Evolutionary conservation across 2,113 vertebrate species (phyloP).

Genomic region (Nibea albiflora): DNA sequence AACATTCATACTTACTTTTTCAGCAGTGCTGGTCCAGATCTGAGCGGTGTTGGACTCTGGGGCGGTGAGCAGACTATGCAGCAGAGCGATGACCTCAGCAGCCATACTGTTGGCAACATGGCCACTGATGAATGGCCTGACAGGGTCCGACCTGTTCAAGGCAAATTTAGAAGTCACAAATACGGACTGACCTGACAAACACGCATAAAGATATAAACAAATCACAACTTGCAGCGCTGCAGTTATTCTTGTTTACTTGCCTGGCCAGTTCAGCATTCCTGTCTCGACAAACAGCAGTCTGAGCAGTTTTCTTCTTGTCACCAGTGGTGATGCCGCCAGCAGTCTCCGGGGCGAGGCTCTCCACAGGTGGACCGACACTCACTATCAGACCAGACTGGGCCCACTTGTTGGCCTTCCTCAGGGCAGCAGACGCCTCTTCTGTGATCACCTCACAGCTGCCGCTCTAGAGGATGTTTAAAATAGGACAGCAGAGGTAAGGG

Average conservation of each 20-base stretch:
- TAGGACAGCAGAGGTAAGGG: constrained; percentile 4
- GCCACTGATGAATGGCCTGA: constrained; percentile 97
- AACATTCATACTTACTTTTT: constrained; percentile 86
- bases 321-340: constrained; percentile 90
- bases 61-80: constrained; percentile 95
- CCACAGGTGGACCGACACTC: constrained; percentile 94
- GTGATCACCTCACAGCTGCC: constrained; percentile 97
- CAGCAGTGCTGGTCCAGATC: constrained; percentile 97
- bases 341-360: constrained; percentile 86
- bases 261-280: constrained; percentile 96
- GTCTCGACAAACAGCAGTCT: constrained; percentile 95
- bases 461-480: constrained; percentile 80
- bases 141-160: constrained; percentile 89
- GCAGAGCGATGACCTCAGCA: constrained; percentile 95
- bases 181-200: neutral
- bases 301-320: constrained; percentile 97
- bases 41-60: constrained; percentile 97
- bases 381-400: constrained; percentile 98
- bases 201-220: neutral
- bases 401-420: constrained; percentile 98
- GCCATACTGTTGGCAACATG: constrained; percentile 99
- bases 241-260: constrained; percentile 68
- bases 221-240: neutral
- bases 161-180: constrained; percentile 1
- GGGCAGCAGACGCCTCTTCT: constrained; percentile 93